Conservation (phyloP, 2,888 invertebrate species). For the Seladonia tumulorum region DNA sequence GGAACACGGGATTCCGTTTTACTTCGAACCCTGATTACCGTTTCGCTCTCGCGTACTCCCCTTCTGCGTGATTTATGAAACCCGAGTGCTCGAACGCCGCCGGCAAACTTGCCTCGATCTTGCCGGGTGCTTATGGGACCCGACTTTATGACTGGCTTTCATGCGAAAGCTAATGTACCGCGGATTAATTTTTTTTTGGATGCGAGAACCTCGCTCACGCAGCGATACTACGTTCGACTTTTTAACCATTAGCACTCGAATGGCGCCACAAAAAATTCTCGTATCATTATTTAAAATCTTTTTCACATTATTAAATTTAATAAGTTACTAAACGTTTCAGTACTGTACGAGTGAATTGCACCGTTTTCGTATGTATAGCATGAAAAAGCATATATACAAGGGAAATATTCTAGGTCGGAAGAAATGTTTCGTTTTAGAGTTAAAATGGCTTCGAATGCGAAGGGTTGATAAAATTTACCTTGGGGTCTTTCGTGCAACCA, state of each 20-base stretch:
- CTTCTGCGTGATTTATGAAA: not conserved
- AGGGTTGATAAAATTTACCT: not conserved
- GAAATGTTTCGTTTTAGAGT: too few relatives aligned
- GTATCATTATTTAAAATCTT: too few relatives aligned
- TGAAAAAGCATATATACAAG: too few relatives aligned
- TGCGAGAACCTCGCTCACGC: not conserved
- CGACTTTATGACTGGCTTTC: not conserved
- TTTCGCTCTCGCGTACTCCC: not conserved
- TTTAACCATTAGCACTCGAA: too few relatives aligned
- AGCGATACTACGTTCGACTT: not conserved
- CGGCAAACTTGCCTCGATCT: slow-evolving; percentile 14
- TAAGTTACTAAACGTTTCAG: too few relatives aligned
- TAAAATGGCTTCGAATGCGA: too few relatives aligned
- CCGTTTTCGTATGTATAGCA: too few relatives aligned
- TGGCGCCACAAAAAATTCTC: too few relatives aligned
- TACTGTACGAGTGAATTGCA: too few relatives aligned
- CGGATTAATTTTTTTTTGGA: not conserved
- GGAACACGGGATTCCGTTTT: slow-evolving; percentile 9
- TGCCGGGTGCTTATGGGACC: not conserved
- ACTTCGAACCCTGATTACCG: slow-evolving; percentile 18
- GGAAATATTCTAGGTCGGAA: too few relatives aligned
- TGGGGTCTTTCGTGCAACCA: too few relatives aligned
- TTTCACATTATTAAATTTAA: too few relatives aligned
- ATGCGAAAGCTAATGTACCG: slow-evolving; percentile 8
- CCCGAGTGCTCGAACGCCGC: not conserved